Evolutionary conservation across 2,888 invertebrate species (phyloP), one percentile per base, ranked within the genome.

Genomic region (Microplitis deprimator): DNA sequence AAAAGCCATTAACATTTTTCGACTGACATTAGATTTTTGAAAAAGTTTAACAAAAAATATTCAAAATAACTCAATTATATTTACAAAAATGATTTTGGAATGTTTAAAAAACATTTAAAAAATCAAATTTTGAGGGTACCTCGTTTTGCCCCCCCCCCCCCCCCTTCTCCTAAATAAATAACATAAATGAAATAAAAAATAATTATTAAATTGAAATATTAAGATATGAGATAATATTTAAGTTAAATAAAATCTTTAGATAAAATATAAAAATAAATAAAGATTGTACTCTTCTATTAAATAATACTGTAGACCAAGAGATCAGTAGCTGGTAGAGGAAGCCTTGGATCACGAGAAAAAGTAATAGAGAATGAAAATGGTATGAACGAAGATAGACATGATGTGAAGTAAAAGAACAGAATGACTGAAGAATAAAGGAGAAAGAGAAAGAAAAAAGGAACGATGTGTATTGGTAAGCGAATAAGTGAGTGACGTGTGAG

Each of bases 241-340:
- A 10, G 10, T 10, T 29, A 20, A 65, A 10, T n/a, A 20, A 73
- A 17, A 50, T 50, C 50, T 50, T 13, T 6, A 62, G 39, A 16
- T 38, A 16, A 39, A 8, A 59, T 65, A 13, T 17, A 29, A 70
- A 60, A 59, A 59, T 29, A 20, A 29, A 72, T 62, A 16, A 8
- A 39, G 59, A 78, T 83, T 85, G 85, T 87, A 84, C 89, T 89
- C 88, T 88, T 89, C 88, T 88, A 88, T 79, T 82, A 82, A 79
- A 83, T 81, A 77, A 82, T 81, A 83, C 81, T 75, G 41, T 72
- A 86, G 87, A 89, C 87, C 89, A 89, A 89, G 89, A 87, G 83
- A 88, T 83, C 89, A 89, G 89, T 88, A 89, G 82, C 77, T 78
- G 82, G 83, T 85, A 81, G 88, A 89, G 88, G 86, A 83, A 81